Conservation (phyloP, 2,888 invertebrate genomes). For the Labia minor region DNA sequence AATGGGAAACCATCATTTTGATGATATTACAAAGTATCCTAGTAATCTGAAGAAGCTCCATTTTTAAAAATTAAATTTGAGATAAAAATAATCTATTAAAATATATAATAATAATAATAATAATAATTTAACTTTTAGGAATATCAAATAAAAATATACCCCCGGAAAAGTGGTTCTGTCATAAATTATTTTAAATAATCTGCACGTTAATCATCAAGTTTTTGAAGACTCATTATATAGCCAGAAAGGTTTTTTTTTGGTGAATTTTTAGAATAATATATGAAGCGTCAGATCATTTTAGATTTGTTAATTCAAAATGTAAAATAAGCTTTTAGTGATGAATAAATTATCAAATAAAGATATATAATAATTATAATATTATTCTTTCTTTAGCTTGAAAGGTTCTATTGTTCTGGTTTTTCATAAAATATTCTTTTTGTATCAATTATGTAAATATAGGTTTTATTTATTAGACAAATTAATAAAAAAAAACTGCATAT, state of each 20-base stretch:
- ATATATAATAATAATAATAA: no score
- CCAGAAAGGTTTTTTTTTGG: background rate
- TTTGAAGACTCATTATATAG: background rate
- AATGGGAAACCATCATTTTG: background rate
- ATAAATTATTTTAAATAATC: conserved; percentile 13
- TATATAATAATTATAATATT: conserved; percentile 2
- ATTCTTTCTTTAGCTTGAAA: no score
- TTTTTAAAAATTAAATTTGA: background rate
- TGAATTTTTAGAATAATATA: background rate
- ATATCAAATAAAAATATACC: background rate
- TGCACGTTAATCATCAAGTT: background rate
- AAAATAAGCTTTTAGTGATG: background rate
- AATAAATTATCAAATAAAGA: background rate
- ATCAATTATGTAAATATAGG: background rate
- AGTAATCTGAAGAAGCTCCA: conserved; percentile 2
- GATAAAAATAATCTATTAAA: conserved; percentile 1
- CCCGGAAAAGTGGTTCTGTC: background rate
- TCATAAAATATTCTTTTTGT: background rate
- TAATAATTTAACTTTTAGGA: background rate
- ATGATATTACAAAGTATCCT: background rate
- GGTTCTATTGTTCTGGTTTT: background rate
- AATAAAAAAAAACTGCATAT: no score
- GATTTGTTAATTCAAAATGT: background rate
- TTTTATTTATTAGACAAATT: no score
- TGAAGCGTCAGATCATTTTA: background rate